Base-by-base conservation (phyloP, 1,140 invertebrate species). In the Drosophila navojoa region DNA sequence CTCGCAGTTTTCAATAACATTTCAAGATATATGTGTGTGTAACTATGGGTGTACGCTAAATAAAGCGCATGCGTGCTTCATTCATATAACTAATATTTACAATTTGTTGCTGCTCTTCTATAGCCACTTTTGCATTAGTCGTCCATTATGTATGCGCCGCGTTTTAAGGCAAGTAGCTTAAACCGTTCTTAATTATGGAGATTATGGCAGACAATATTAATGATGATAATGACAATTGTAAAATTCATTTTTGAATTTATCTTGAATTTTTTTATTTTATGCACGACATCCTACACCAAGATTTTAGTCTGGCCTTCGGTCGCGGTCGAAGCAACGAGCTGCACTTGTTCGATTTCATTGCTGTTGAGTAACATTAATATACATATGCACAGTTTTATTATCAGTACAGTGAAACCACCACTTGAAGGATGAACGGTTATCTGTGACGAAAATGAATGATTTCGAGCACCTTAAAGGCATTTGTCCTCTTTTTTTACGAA, bases 71-170 rank as follows among this genome's bases (percentile, higher is more conserved):
- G 79, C 84, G 82, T 87, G 82, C 52, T 82, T 61, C 54, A 60
- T 68, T 69, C 59, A 69, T 57, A 49, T 54, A 67, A 22, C 64
- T 75, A 54, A 40, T 70, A 70, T 77, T 75, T 77, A 70, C 69
- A 68, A 72, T 77, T 77, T 72, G 76, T 82, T 70, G 45, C 50
- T 45, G 57, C 57, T 59, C 42, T 44, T 70, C 68, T 52, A 44
- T 70, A 53, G 58, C 71, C 44, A 35, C 64, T 38, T 32, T 61
- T 62, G 42, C 38, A 60, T 57, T 57, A 52, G 47, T 29, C 45
- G n/a, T 32, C 11, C 81, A 86, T 87, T 87, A 87, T 76, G 69
- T 49, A 87, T 87, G 76, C 82, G 76, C 63, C 82, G 72, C 81
- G 82, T 69, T 63, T 69, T 49, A 40, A 75, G 27, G 50, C 55